phyloP scores from a whole-genome alignment of 2,888 invertebrate species.

The Timandra comae region DNA sequence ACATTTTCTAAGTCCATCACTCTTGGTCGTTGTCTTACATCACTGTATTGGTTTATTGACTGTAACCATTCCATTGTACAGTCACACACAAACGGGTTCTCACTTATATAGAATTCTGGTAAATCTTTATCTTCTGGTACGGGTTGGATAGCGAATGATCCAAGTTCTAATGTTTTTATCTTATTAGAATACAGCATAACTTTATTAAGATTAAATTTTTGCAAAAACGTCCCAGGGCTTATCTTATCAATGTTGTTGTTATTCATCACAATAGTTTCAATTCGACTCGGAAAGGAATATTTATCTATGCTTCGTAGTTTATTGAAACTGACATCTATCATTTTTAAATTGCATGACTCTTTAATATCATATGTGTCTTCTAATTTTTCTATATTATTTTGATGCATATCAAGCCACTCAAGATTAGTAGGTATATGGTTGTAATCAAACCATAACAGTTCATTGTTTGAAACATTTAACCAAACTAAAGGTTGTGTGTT shows the following conservation, averaged over 20 bases:
- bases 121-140: constrained; percentile 81
- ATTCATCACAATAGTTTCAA: constrained; percentile 83
- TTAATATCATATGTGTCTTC: constrained; percentile 84
- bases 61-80: constrained; percentile 93
- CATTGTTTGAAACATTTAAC: constrained; percentile 89
- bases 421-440: constrained; percentile 85
- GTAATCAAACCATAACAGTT: constrained; percentile 87
- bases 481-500: constrained; percentile 84
- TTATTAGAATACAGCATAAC: constrained; percentile 86
- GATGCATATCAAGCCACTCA: constrained; percentile 88
- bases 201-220: constrained; percentile 83
- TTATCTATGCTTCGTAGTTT: constrained; percentile 81
- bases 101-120: constrained; percentile 87
- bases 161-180: constrained; percentile 82
- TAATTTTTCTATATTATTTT: constrained; percentile 85
- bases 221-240: constrained; percentile 82
- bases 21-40: constrained; percentile 84
- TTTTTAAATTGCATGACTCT: constrained; percentile 81
- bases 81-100: constrained; percentile 90
- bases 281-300: constrained; percentile 83
- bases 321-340: constrained; percentile 87
- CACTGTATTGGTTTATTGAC: constrained; percentile 85
- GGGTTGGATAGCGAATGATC: constrained; percentile 81
- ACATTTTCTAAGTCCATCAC: constrained; percentile 88
- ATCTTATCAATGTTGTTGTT: constrained; percentile 84